These are phyloP conservation scores for Zaprionus inermis DNA, from an alignment of 1,140 invertebrate genomes.

Conservation along the genomic window DNA sequence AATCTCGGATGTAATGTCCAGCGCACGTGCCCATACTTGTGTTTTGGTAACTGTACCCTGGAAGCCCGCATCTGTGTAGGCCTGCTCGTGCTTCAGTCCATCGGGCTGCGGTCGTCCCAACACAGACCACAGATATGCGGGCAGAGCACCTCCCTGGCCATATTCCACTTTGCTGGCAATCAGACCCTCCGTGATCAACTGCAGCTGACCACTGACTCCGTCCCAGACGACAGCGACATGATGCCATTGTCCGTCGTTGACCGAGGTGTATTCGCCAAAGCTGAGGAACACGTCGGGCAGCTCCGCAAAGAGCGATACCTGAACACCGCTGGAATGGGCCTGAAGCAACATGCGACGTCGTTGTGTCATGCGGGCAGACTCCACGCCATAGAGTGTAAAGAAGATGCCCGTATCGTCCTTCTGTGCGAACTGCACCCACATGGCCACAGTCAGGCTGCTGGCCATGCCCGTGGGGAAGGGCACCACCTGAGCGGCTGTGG, in stretches of 20 bases:
- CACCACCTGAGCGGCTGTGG: slow-evolving; percentile 94
- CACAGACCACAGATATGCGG: slow-evolving; percentile 94
- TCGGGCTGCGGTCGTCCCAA: slow-evolving; percentile 94
- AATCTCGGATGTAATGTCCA: slow-evolving; percentile 96
- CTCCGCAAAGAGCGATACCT: slow-evolving; percentile 94
- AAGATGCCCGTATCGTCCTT: slow-evolving; percentile 96
- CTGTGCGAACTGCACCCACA: slow-evolving; percentile 98
- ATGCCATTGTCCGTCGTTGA: slow-evolving; percentile 98
- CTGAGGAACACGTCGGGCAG: slow-evolving; percentile 95
- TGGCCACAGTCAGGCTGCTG: slow-evolving; percentile 93
- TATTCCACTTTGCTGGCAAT: slow-evolving; percentile 96
- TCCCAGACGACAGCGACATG: slow-evolving; percentile 97
- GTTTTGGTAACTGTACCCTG: slow-evolving; percentile 97
- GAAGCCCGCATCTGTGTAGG: slow-evolving; percentile 94
- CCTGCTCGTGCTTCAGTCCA: slow-evolving; percentile 85
- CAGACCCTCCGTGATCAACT: slow-evolving; percentile 95
- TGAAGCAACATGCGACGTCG: slow-evolving; percentile 93
- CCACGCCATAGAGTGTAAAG: slow-evolving; percentile 95
- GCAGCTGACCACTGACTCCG: slow-evolving; percentile 92
- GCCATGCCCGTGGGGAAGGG: slow-evolving; percentile 93
- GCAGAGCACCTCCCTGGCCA: slow-evolving; percentile 90
- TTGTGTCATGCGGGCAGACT: slow-evolving; percentile 91
- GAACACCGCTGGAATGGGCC: slow-evolving; percentile 95
- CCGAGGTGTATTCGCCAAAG: slow-evolving; percentile 95
- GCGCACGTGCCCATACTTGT: slow-evolving; percentile 95